Conservation (phyloP, 1,140 invertebrate species). For the Aleiodes sp. region DNA sequence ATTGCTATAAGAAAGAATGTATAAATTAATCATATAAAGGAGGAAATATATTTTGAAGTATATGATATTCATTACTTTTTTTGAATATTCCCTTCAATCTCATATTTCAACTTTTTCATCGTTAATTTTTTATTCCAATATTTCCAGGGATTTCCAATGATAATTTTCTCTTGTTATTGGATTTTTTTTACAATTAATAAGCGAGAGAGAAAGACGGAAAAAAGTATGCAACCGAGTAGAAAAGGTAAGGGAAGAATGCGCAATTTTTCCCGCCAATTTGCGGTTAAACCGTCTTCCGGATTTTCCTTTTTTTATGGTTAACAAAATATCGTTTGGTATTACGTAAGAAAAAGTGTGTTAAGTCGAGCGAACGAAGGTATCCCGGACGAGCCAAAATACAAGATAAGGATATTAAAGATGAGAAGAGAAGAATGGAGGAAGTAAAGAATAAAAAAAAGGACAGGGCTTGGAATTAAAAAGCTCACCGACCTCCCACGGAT, state of each 20-base stretch:
- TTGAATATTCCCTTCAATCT: too few relatives aligned
- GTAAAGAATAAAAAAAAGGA: constrained; percentile 8
- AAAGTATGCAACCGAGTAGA: not conserved
- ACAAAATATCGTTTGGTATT: not conserved
- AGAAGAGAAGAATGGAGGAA: not conserved
- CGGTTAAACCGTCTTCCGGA: not conserved
- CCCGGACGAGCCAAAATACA: not conserved
- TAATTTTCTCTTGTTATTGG: too few relatives aligned
- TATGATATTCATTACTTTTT: too few relatives aligned
- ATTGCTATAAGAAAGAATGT: too few relatives aligned
- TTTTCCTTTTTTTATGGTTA: not conserved
- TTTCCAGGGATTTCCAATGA: too few relatives aligned
- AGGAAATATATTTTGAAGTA: too few relatives aligned
- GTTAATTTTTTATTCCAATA: too few relatives aligned
- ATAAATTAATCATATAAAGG: too few relatives aligned
- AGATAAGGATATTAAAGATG: constrained; percentile 16
- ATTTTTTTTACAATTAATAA: too few relatives aligned
- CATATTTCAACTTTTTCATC: too few relatives aligned
- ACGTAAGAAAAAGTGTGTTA: not conserved
- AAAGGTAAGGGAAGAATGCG: not conserved
- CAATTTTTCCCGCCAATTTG: constrained; percentile 12
- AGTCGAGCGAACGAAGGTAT: not conserved
- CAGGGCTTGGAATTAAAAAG: constrained; percentile 14
- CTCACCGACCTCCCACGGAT: not conserved
- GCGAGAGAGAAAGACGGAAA: too few relatives aligned